Evolutionary conservation across 2,888 invertebrate species (phyloP), one percentile per base, ranked within the genome.

Genomic region (Bembecia ichneumoniformis): DNA sequence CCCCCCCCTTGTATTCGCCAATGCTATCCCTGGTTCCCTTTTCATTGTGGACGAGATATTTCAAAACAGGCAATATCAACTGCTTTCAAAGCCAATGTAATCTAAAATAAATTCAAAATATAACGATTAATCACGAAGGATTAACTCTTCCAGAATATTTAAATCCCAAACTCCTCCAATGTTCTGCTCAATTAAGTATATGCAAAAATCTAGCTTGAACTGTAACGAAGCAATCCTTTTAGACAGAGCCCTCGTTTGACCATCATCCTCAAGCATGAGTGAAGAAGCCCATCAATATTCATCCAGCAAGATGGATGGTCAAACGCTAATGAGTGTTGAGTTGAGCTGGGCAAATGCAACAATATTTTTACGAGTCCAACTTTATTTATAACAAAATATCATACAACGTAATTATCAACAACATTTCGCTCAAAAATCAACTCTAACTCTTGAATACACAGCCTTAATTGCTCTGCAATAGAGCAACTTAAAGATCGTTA

Each of bases 291-390:
- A 40, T 40, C 40, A 40, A 40, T 40, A 40, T 14, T n/a, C 40
- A 13, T 40, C 40, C 40, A 3, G 13, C 13, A 40, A 40, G 40
- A 40, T 40, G 40, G 40, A 40, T 40, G 40, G 11, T 35, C 43
- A 46, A 48, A 17, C 15, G 35, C 49, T 49, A 52, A 54, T 49
- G 50, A 50, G 54, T 47, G 51, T 46, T 51, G 54, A 54, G 54
- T 49, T 52, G 45, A 40, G 35, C 35, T 28, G 35, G 46, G 50
- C 50, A 40, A 49, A 48, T 49, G 47, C 47, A 36, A 48, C 49
- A 50, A 50, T 50, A 52, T 50, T 50, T 52, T 48, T 49, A 52
- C 53, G 46, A n/a, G 43, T 40, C 52, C 46, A 51, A 48, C 55
- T 54, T 53, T 49, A 55, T 55, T 28, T 28, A 9, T 28, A n/a